phyloP scores from a whole-genome alignment of 2,888 invertebrate species.

The Lydus trimaculatus region DNA sequence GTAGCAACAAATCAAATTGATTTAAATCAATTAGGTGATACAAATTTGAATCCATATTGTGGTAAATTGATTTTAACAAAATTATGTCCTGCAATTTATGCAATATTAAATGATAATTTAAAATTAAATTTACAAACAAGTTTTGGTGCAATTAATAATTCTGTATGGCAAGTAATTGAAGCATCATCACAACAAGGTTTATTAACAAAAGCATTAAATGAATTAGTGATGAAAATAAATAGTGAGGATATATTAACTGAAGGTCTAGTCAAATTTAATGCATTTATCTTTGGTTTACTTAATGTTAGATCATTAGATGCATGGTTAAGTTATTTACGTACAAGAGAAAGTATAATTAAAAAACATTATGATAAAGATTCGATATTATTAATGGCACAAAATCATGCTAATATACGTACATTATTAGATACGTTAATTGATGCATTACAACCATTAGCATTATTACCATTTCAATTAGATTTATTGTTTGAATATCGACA shows the following conservation, averaged over 20 bases:
- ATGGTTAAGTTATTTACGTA: slow-evolving; percentile 87
- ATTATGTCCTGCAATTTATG: slow-evolving; percentile 84
- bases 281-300: slow-evolving; percentile 84
- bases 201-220: slow-evolving; percentile 82
- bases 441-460: slow-evolving; percentile 79
- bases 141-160: slow-evolving; percentile 85
- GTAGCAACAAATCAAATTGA: slow-evolving; percentile 71
- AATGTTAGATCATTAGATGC: slow-evolving; percentile 89
- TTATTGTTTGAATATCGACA: slow-evolving; percentile 80
- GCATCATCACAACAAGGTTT: slow-evolving; percentile 87
- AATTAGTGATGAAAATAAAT: slow-evolving; percentile 83
- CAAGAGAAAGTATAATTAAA: slow-evolving; percentile 80
- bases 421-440: slow-evolving; percentile 78
- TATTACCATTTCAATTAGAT: slow-evolving; percentile 83
- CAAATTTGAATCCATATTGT: slow-evolving; percentile 69
- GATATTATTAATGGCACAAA: slow-evolving; percentile 70
- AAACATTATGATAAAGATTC: slow-evolving; percentile 83
- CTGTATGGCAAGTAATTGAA: slow-evolving; percentile 90
- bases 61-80: slow-evolving; percentile 77
- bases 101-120: slow-evolving; percentile 84
- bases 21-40: slow-evolving; percentile 67
- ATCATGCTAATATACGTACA: slow-evolving; percentile 66
- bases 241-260: slow-evolving; percentile 83
- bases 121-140: slow-evolving; percentile 82
- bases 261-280: slow-evolving; percentile 86